Evolutionary conservation across 2,888 invertebrate genomes (phyloP).

Genomic region (Isoperla grammatica): DNA sequence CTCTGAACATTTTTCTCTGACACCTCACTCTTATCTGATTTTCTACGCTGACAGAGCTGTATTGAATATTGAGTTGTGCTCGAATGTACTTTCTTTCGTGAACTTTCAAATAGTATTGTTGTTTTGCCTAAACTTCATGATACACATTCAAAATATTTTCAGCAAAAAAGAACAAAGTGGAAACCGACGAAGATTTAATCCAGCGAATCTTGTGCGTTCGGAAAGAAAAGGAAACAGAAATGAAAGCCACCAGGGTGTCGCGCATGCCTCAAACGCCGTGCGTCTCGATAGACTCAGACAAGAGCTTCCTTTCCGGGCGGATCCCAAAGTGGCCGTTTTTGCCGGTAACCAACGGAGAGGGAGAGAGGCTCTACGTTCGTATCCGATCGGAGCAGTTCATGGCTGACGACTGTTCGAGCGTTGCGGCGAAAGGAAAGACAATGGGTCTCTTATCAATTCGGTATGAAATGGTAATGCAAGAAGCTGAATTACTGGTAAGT

Average conservation of each 20-base stretch:
- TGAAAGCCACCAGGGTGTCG: conserved; percentile 43
- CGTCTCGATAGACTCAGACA: neutral
- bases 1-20: no score
- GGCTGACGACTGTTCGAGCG: conserved; percentile 44
- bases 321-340: conserved; percentile 63
- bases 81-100: no score
- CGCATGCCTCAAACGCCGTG: conserved; percentile 2
- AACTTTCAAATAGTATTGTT: no score
- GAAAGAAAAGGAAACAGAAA: conserved; percentile 47
- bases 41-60: no score
- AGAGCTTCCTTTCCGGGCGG: conserved; percentile 31
- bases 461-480: conserved; percentile 57
- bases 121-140: no score
- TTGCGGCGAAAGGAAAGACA: conserved; percentile 40
- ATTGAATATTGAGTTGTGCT: no score
- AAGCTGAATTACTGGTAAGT: conserved; percentile 61
- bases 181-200: conserved; percentile 31
- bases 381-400: conserved; percentile 57
- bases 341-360: conserved; percentile 58
- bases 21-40: no score
- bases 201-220: conserved; percentile 58
- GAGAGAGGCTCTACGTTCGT: conserved; percentile 65
- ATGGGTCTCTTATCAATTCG: conserved; percentile 50
- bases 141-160: neutral
- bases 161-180: conserved; percentile 22